These are phyloP conservation scores for Sipha flava DNA, from an alignment of 1,140 invertebrate species.

Conservation along the genomic window DNA sequence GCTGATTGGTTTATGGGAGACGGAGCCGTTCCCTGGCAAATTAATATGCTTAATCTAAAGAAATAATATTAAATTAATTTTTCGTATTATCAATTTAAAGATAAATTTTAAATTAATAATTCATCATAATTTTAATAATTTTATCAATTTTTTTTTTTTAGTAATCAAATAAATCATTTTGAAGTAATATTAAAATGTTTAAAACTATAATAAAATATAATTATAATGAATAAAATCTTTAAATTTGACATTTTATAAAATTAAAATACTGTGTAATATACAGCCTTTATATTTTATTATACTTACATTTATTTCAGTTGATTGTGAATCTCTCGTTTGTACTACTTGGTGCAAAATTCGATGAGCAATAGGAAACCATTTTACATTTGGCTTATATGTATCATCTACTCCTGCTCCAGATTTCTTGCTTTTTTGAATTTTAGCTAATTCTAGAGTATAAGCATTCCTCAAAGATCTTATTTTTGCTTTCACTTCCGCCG, in stretches of 20 bases:
- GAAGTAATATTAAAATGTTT: too few species aligned
- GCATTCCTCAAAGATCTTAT: neutral
- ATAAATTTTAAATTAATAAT: too few species aligned
- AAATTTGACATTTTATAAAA: neutral
- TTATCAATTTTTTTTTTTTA: too few species aligned
- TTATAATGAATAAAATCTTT: neutral
- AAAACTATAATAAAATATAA: neutral
- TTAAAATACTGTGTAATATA: neutral
- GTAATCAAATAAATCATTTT: too few species aligned
- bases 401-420: slow-evolving; percentile 7
- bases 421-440: slow-evolving; percentile 15
- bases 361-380: slow-evolving; percentile 2
- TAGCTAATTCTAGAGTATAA: slow-evolving; percentile 3
- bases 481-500: slow-evolving; percentile 1
- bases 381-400: slow-evolving; percentile 5
- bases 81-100: neutral
- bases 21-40: neutral
- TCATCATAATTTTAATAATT: too few species aligned
- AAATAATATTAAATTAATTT: neutral
- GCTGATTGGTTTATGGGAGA: neutral
- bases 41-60: neutral
- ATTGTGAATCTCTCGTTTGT: neutral
- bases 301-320: neutral
- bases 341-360: neutral
- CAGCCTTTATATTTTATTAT: neutral